Conservation (phyloP, 2,888 invertebrate species). For the Orthonychiurus folsomi region DNA sequence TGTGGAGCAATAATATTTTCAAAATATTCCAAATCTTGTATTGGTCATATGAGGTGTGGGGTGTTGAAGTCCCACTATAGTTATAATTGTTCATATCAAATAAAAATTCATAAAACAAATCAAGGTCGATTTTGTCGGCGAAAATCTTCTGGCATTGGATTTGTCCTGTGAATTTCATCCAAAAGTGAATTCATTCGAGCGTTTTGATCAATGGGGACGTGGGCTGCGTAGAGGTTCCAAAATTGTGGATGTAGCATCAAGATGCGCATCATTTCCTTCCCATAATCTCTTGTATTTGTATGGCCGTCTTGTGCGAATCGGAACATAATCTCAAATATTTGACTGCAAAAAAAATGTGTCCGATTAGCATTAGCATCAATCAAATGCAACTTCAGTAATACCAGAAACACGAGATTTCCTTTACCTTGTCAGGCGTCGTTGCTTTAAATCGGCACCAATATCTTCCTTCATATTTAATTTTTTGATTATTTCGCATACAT, state of each 20-base stretch:
- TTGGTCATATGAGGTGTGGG: no score
- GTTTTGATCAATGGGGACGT: slow-evolving; percentile 12
- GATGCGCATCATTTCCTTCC: slow-evolving; percentile 9
- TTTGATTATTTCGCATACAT: slow-evolving; percentile 1
- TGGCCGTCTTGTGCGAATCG: slow-evolving; percentile 11
- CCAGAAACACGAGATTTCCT: neutral
- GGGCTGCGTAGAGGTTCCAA: slow-evolving; percentile 13
- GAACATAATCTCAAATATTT: slow-evolving; percentile 12
- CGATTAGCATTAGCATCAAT: neutral
- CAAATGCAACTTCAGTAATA: neutral
- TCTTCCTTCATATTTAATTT: slow-evolving; percentile 9
- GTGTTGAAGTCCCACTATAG: no score
- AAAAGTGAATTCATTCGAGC: slow-evolving; percentile 13
- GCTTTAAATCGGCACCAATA: slow-evolving; percentile 15
- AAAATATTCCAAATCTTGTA: no score
- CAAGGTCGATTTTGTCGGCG: no score
- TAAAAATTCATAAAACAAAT: no score
- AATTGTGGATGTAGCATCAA: slow-evolving; percentile 15
- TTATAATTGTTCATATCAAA: no score
- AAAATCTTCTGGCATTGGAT: no score
- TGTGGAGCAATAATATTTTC: no score
- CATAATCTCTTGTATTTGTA: slow-evolving; percentile 8
- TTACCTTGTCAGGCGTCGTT: slow-evolving; percentile 12
- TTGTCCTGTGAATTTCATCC: slow-evolving; percentile 18
- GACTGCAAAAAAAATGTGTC: slow-evolving; percentile 8